A percentile compares a stretch with the other conserved stretches of the same genome.
Evolutionary conservation across 2,113 vertebrate genomes (phyloP).

Genomic region (Coryphaenoides rupestris): DNA sequence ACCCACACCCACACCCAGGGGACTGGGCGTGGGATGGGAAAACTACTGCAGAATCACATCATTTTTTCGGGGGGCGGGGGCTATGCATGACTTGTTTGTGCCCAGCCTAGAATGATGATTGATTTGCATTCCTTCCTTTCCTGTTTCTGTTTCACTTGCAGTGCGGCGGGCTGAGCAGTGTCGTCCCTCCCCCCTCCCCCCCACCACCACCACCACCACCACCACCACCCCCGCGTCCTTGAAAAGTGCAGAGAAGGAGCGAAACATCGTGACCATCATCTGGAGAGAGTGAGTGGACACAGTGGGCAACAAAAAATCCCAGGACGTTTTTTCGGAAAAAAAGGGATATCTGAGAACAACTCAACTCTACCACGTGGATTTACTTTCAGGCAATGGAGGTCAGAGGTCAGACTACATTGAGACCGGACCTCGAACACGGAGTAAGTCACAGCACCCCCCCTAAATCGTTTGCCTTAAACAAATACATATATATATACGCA

Average conservation of each 20-base stretch:
- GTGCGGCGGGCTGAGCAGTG: constrained; percentile 58
- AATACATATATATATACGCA: constrained; percentile 68
- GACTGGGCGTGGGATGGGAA: no score
- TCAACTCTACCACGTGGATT: no score
- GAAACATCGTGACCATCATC: constrained; percentile 42
- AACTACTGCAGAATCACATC: no score
- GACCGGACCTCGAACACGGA: constrained; percentile 52
- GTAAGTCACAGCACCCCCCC: constrained; percentile 56
- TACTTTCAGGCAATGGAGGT: constrained; percentile 46
- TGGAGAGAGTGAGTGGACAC: constrained; percentile 43
- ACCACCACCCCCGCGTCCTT: constrained; percentile 23
- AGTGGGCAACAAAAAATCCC: constrained; percentile 39
- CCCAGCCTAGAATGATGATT: constrained; percentile 36
- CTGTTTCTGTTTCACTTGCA: constrained; percentile 57
- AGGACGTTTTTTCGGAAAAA: constrained; percentile 30
- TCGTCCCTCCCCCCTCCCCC: constrained; percentile 6
- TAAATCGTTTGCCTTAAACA: constrained; percentile 77
- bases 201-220: no score
- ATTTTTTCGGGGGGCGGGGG: constrained; percentile 18
- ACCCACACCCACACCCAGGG: no score
- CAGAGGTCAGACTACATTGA: constrained; percentile 29
- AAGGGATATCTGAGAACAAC: constrained; percentile 31
- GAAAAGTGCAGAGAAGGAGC: constrained; percentile 50
- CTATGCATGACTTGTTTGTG: constrained; percentile 18
- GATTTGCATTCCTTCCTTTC: constrained; percentile 29